Conservation (phyloP, 2,113 vertebrate species). For the Paradisaea rubra region DNA sequence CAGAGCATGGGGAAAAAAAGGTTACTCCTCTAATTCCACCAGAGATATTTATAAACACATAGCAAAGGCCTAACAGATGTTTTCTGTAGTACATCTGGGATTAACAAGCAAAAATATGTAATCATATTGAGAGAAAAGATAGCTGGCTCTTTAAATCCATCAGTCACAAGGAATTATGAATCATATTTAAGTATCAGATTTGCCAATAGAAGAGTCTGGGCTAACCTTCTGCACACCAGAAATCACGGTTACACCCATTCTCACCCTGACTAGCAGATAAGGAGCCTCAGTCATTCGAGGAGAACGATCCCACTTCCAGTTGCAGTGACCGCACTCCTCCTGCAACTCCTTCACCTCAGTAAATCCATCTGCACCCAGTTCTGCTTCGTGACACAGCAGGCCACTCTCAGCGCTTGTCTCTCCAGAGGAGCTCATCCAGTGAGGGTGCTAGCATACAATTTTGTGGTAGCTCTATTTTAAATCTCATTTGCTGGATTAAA, state of each 20-base stretch:
- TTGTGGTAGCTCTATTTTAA: constrained; percentile 26
- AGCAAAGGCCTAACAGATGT: background rate
- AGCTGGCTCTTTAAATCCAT: background rate
- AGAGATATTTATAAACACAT: background rate
- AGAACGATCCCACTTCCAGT: background rate
- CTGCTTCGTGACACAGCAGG: background rate
- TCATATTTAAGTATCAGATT: background rate
- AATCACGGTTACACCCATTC: background rate
- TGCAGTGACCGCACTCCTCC: background rate
- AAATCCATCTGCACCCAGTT: background rate
- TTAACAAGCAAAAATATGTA: background rate
- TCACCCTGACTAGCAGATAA: background rate
- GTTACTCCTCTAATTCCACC: background rate
- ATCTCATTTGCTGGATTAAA: background rate
- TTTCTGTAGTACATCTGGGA: background rate
- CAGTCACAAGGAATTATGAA: background rate
- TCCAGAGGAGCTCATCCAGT: background rate
- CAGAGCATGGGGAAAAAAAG: background rate
- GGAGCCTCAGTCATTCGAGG: background rate
- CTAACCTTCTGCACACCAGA: background rate
- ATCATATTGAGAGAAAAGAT: background rate
- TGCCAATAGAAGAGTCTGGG: background rate
- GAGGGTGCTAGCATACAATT: background rate
- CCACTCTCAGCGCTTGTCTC: background rate
- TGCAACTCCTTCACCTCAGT: background rate